Conservation (phyloP, 2,113 vertebrate species). For the Sapayoa aenigma region DNA sequence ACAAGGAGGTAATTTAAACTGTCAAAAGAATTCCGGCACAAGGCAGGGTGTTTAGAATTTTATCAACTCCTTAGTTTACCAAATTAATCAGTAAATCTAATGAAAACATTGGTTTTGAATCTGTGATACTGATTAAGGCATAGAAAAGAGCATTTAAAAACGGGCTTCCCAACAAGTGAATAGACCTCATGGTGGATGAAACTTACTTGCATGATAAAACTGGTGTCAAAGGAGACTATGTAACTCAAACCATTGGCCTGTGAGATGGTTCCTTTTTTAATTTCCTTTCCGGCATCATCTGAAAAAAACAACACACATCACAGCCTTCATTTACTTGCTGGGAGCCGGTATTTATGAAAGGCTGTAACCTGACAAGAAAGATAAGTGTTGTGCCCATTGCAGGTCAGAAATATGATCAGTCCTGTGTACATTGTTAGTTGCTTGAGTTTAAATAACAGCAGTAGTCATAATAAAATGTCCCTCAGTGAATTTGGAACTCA, state of each 20-base stretch:
- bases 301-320: neutral
- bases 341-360: neutral
- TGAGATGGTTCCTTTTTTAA: neutral
- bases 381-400: neutral
- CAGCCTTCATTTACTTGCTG: neutral
- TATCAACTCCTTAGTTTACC: neutral
- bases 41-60: neutral
- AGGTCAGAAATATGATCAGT: neutral
- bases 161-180: neutral
- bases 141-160: neutral
- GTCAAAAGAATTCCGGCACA: neutral
- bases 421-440: neutral
- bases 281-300: neutral
- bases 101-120: neutral
- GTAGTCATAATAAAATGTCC: neutral
- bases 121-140: neutral
- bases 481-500: neutral
- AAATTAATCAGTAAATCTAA: neutral
- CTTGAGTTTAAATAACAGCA: neutral
- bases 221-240: neutral
- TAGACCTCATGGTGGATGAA: neutral
- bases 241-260: neutral
- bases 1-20: accelerated
- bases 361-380: neutral
- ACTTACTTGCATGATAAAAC: neutral